These are phyloP conservation scores for Polylopha cassiicola DNA, from an alignment of 2,888 invertebrate species.

Conservation along the genomic window DNA sequence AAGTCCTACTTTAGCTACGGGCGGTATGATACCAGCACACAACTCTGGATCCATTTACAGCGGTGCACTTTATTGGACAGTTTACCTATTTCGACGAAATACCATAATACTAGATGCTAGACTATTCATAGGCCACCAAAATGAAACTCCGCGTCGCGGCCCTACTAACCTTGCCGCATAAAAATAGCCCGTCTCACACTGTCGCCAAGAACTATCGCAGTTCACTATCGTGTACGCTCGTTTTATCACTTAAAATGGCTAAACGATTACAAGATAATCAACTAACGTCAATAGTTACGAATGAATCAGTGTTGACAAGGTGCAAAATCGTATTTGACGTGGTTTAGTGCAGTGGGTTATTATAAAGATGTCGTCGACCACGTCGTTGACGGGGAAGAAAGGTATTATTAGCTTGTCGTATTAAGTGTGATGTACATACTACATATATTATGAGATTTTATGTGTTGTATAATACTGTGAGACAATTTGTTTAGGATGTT, in stretches of 20 bases:
- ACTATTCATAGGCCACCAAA: constrained; percentile 43
- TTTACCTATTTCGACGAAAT: no score
- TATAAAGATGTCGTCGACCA: constrained; percentile 65
- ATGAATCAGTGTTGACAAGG: constrained; percentile 55
- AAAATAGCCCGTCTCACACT: constrained; percentile 54
- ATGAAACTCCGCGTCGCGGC: constrained; percentile 42
- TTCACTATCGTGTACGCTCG: constrained; percentile 45
- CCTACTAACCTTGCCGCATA: constrained; percentile 65
- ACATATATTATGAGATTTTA: no score
- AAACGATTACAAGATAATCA: constrained; percentile 62
- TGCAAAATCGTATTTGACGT: constrained; percentile 52
- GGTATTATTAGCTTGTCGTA: constrained; percentile 44
- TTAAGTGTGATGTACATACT: no score
- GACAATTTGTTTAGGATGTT: no score
- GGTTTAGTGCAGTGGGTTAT: constrained; percentile 48
- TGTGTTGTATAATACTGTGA: constrained; percentile 17
- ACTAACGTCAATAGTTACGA: constrained; percentile 45
- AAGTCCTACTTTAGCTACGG: no score
- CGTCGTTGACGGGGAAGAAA: constrained; percentile 58
- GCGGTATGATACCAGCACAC: no score
- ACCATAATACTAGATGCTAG: constrained; percentile 26
- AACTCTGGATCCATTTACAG: no score
- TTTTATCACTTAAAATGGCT: constrained; percentile 74
- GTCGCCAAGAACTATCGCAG: constrained; percentile 56
- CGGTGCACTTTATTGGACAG: no score